Evolutionary conservation across 2,113 vertebrate genomes (phyloP), one percentile per base, ranked within the genome.

Genomic region (Trogon surrucura): DNA sequence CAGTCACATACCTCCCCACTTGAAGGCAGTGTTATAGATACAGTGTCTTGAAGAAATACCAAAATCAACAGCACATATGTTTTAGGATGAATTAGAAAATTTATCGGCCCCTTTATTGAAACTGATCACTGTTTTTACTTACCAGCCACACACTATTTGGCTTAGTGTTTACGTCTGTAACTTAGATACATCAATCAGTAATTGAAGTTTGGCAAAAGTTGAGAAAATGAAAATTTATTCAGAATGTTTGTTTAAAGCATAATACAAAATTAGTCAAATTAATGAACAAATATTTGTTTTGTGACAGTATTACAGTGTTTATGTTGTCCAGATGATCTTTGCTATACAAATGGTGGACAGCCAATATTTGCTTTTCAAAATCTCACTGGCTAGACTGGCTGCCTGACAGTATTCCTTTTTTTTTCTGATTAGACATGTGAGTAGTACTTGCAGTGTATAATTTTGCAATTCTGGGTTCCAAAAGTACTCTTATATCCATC

Each of bases 361-460:
- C 88, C 64, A 90, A 71, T 88, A 93, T 88, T 95, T 90, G 26
- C 22, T 92, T 94, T 93, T 88, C 48, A 74, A 83, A 44, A 16
- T 71, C 10, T 88, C 34, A n/a, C 22, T 78, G 61, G 11, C 22
- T 90, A 69, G 72, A 88, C 48, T 72, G 56, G 13, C 4, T 96
- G 23, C 50, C 65, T 95, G 82, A 82, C 58, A 91, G 60, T 61
- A 71, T 61, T 93, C 30, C 48, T 86, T 41, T 41, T 41, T 90
- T 81, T 96, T 50, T 27, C 13, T 80, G 60, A 77, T 85, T 85
- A 85, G 30, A 80, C 60, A 29, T 30, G 11, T 77, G 18, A 83
- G 20, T 45, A 85, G 23, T 78, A 91, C 48, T 83, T 93, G 60
- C 51, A 89, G 22, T 60, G 60, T 89, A 88, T 83, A 80, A 64